Evolutionary conservation across 2,888 invertebrate species (phyloP).

Genomic region (Megastigmus dorsalis): DNA sequence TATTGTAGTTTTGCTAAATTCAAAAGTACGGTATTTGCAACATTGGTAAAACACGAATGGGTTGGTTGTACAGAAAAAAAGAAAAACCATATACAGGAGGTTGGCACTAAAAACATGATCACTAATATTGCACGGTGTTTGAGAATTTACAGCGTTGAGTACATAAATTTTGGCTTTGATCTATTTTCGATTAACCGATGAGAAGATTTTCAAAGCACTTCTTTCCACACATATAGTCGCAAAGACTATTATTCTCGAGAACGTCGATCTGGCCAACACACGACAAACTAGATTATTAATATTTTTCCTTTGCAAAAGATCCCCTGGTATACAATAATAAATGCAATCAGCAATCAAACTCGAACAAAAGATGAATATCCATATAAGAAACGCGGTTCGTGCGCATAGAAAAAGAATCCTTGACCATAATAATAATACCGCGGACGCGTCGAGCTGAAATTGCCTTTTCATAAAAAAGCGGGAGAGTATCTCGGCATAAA

Average conservation of each 20-base stretch:
- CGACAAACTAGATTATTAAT: no score
- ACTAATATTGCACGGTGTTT: slow-evolving; percentile 48
- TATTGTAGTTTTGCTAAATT: background rate
- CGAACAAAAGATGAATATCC: no score
- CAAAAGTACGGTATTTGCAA: background rate
- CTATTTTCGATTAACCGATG: background rate
- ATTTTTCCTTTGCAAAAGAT: no score
- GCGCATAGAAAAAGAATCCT: no score
- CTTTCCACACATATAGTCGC: slow-evolving; percentile 4
- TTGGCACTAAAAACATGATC: slow-evolving; percentile 33
- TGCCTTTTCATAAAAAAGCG: no score
- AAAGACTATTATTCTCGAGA: background rate
- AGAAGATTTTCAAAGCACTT: slow-evolving; percentile 32
- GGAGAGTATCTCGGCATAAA: no score
- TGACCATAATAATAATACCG: no score
- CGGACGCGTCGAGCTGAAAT: no score
- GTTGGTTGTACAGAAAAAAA: slow-evolving; percentile 1
- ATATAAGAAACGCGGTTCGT: no score
- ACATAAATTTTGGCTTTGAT: background rate
- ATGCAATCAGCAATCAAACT: no score
- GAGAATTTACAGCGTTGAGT: slow-evolving; percentile 12
- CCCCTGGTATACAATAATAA: no score
- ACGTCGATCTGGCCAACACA: slow-evolving; percentile 12
- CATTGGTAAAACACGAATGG: no score
- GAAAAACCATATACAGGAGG: background rate